Conservation (phyloP, 2,797 vertebrate genomes). For the Squalus acanthias region DNA sequence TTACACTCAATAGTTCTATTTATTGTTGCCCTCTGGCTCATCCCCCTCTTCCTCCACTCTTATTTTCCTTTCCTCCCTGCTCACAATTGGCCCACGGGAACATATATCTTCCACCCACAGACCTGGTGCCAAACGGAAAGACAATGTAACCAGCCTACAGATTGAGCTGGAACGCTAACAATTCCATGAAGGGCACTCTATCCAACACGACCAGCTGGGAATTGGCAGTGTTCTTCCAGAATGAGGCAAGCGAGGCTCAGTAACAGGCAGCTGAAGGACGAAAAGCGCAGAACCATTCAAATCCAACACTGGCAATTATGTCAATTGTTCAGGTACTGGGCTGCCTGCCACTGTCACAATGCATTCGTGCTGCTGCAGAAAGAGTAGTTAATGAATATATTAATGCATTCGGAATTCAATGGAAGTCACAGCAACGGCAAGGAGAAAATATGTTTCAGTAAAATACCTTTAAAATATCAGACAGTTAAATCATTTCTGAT, state of each 20-base stretch:
- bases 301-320: not conserved
- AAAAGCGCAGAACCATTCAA: not conserved
- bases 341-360: not conserved
- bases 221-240: not conserved
- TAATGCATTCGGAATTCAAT: not conserved
- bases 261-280: not conserved
- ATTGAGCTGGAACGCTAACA: not conserved
- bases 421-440: no score
- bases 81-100: not conserved
- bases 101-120: not conserved
- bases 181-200: not conserved
- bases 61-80: not conserved
- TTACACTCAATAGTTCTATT: no score
- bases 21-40: no score
- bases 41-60: not conserved
- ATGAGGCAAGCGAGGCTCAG: not conserved
- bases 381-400: not conserved
- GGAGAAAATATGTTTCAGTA: not conserved
- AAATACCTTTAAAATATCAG: not conserved
- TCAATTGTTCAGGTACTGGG: not conserved
- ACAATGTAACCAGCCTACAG: not conserved
- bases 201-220: not conserved
- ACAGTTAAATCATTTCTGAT: conserved; percentile 4
- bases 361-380: no score
- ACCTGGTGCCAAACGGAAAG: not conserved